Percentiles rank a stretch among this genome's conserved stretches.
Conservation (phyloP, 2,113 vertebrate species). For the Ciconia boyciana region DNA sequence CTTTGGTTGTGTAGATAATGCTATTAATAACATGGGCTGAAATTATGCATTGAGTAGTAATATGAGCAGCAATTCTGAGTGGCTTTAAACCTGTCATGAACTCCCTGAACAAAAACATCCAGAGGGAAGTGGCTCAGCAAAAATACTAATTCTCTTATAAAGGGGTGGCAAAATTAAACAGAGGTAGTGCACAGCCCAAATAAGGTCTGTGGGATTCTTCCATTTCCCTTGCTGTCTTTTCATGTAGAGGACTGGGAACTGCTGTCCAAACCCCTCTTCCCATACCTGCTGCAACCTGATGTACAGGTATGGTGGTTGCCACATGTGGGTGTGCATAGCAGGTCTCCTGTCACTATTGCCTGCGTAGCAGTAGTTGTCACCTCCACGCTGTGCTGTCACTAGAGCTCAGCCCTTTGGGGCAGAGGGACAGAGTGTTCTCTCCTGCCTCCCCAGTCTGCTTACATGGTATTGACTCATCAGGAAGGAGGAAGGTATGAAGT, state of each 20-base stretch:
- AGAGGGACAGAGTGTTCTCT: neutral
- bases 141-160: neutral
- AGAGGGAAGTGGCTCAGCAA: neutral
- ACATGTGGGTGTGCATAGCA: neutral
- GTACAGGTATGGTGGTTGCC: neutral
- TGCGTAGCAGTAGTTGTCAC: neutral
- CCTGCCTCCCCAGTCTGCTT: neutral
- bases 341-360: neutral
- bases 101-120: neutral
- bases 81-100: neutral
- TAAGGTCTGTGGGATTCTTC: neutral
- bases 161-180: neutral
- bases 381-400: neutral
- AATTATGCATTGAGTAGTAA: neutral
- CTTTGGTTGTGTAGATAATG: neutral
- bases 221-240: neutral
- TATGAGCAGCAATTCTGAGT: neutral
- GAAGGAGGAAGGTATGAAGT: neutral
- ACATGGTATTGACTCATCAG: neutral
- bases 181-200: neutral
- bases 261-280: neutral
- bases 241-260: neutral
- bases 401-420: neutral
- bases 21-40: conserved; percentile 12
- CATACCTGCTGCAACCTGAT: neutral